Evolutionary conservation across 2,113 vertebrate genomes (phyloP).

Genomic region (Ammodytes dubius): DNA sequence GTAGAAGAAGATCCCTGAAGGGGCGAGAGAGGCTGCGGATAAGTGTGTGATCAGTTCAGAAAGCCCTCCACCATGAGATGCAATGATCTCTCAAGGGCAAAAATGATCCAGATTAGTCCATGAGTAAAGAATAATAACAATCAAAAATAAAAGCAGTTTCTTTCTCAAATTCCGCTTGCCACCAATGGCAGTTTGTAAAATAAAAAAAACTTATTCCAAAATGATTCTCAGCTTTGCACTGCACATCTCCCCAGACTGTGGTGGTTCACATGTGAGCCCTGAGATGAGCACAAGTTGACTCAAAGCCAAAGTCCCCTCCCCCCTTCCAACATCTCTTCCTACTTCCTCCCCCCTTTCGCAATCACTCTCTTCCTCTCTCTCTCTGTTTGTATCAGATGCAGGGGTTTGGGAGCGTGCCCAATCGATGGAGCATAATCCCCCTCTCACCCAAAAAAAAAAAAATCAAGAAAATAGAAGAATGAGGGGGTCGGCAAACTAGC

Average conservation of each 20-base stretch:
- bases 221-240: neutral
- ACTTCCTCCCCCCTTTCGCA: conserved; percentile 15
- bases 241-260: neutral
- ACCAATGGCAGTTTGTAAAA: neutral
- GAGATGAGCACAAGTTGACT: conserved; percentile 62
- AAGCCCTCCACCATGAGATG: conserved; percentile 22
- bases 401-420: conserved; percentile 71
- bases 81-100: neutral
- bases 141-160: neutral
- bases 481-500: conserved; percentile 37
- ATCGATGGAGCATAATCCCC: conserved; percentile 80
- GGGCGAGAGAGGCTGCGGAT: conserved; percentile 56
- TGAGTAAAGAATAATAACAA: neutral
- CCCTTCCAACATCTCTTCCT: conserved; percentile 18
- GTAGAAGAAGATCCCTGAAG: conserved; percentile 64
- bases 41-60: conserved; percentile 44
- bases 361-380: conserved; percentile 11
- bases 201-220: conserved; percentile 51
- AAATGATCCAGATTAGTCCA: conserved; percentile 22
- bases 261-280: conserved; percentile 32
- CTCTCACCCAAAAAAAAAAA: no score
- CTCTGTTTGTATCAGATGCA: conserved; percentile 63
- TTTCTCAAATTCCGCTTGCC: neutral
- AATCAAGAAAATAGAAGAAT: conserved; percentile 72
- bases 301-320: conserved; percentile 41